A percentile compares a stretch with the other conserved stretches of the same genome.
These are phyloP conservation scores for Cylloceria caligata DNA, from an alignment of 2,888 invertebrate genomes.

Conservation along the genomic window DNA sequence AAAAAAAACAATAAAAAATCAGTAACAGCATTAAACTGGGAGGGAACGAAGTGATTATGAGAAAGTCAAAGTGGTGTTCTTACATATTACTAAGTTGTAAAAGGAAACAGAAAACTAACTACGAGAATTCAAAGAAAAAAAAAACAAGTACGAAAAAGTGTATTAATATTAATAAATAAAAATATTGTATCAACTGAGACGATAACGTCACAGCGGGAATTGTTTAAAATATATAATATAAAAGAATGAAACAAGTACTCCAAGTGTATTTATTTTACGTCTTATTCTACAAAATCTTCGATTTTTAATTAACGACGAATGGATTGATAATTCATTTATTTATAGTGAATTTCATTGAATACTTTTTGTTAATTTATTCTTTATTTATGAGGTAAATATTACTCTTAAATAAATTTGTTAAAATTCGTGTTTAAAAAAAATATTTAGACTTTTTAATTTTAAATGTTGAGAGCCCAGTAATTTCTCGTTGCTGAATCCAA, in stretches of 20 bases:
- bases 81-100: constrained; percentile 8
- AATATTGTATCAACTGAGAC: constrained; percentile 50
- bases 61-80: background rate
- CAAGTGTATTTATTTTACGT: background rate
- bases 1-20: constrained; percentile 23
- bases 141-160: background rate
- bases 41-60: background rate
- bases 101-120: constrained; percentile 18
- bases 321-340: background rate
- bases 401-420: no score
- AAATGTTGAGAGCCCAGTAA: constrained; percentile 21
- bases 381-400: no score
- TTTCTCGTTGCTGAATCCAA: constrained; percentile 25
- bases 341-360: background rate
- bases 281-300: background rate
- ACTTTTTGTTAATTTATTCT: no score
- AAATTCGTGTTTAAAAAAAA: no score
- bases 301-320: background rate
- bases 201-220: constrained; percentile 39
- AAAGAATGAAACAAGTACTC: constrained; percentile 8
- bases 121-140: constrained; percentile 10
- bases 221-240: constrained; percentile 56
- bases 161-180: constrained; percentile 38
- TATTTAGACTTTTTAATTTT: background rate
- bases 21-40: background rate